A percentile compares a stretch with the other conserved stretches of the same genome.
Conservation (phyloP, 2,113 vertebrate species). For the Azemiops feae region DNA sequence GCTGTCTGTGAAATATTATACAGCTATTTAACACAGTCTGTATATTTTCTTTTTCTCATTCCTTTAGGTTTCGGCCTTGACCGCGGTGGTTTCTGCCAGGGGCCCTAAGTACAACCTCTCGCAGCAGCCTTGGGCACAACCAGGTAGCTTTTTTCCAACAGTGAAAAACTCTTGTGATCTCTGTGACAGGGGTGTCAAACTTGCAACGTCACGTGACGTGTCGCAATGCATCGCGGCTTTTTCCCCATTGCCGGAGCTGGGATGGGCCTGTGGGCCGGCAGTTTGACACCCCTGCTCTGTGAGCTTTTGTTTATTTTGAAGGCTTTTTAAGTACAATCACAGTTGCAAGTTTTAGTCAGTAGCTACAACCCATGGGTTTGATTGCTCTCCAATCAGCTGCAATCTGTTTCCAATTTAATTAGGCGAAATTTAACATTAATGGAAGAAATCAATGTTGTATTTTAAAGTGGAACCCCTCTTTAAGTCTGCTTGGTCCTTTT, state of each 20-base stretch:
- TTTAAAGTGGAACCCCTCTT: background rate
- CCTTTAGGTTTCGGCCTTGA: constrained; percentile 86
- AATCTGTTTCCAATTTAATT: background rate
- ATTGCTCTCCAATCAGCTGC: background rate
- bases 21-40: background rate
- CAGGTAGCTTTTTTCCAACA: constrained; percentile 74
- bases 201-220: too few species aligned
- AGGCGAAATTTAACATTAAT: background rate
- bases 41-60: constrained; percentile 18
- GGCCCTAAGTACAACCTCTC: constrained; percentile 91
- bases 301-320: too few species aligned
- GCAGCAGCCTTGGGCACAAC: constrained; percentile 96
- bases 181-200: too few species aligned
- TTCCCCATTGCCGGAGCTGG: too few species aligned
- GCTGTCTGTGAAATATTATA: background rate
- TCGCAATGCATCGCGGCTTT: too few species aligned
- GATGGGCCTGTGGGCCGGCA: too few species aligned
- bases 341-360: background rate
- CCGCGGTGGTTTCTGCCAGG: constrained; percentile 90
- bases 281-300: too few species aligned
- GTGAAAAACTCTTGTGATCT: background rate
- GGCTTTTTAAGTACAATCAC: background rate
- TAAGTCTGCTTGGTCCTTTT: background rate
- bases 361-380: background rate
- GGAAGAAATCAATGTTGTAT: background rate